A percentile compares a stretch with the other conserved stretches of the same genome.
These are phyloP conservation scores for Clarias platycephalus DNA, from an alignment of 2,797 vertebrate genomes.

Conservation along the genomic window DNA sequence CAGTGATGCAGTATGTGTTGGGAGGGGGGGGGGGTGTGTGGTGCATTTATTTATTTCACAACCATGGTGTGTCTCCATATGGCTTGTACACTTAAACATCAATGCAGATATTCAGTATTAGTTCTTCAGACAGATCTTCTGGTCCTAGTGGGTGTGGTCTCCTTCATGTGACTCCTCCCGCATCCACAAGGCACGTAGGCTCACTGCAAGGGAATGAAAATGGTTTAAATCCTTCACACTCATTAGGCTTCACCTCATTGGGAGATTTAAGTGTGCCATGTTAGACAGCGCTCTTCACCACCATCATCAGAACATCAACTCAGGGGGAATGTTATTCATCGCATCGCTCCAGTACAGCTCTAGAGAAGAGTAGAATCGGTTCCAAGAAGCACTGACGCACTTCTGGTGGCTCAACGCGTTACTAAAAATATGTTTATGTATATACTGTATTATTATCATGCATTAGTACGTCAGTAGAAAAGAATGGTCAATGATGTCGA, in stretches of 20 bases:
- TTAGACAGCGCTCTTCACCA: no score
- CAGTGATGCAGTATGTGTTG: not conserved
- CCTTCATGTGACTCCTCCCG: not conserved
- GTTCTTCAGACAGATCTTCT: not conserved
- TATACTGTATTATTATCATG: not conserved
- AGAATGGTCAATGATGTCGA: not conserved
- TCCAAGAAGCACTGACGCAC: not conserved
- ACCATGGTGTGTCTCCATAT: not conserved
- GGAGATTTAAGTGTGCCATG: not conserved
- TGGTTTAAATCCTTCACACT: not conserved
- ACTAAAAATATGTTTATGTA: not conserved
- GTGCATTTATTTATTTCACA: slow-evolving; percentile 12
- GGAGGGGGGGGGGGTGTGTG: no score
- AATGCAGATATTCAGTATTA: not conserved
- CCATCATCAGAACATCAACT: not conserved
- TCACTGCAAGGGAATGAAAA: not conserved
- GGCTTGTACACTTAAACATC: not conserved
- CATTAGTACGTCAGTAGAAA: not conserved
- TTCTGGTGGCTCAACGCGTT: not conserved
- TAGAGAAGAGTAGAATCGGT: not conserved
- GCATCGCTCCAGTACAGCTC: not conserved
- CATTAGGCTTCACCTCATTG: not conserved
- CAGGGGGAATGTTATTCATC: not conserved
- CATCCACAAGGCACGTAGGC: no score
- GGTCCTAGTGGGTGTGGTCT: not conserved